phyloP scores from a whole-genome alignment of 2,888 invertebrate genomes.

The Hemithea aestivaria region DNA sequence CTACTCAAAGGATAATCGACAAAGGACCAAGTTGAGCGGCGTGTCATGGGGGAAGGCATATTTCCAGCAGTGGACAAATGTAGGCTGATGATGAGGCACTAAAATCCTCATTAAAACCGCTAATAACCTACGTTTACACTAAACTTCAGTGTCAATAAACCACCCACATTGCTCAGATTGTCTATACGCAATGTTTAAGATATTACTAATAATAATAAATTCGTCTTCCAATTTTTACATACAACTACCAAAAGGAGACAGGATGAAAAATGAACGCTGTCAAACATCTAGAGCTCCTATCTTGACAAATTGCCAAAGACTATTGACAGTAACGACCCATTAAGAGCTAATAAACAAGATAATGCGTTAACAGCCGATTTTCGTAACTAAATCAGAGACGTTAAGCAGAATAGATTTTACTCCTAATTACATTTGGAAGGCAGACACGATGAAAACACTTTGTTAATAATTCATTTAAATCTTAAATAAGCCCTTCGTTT shows the following conservation, averaged over 20 bases:
- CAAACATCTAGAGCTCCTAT: background rate
- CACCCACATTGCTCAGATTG: no score
- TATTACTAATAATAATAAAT: no score
- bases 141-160: no score
- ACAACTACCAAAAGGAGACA: background rate
- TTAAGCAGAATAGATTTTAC: slow-evolving; percentile 5
- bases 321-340: slow-evolving; percentile 5
- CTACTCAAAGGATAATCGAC: no score
- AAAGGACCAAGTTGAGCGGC: no score
- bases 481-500: no score
- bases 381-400: background rate
- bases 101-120: no score
- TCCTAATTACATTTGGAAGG: slow-evolving; percentile 3
- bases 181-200: no score
- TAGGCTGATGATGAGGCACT: no score
- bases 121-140: no score
- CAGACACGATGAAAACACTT: background rate
- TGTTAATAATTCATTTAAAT: slow-evolving; percentile 1
- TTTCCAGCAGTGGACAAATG: no score
- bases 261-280: background rate
- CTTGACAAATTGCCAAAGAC: slow-evolving; percentile 1
- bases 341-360: slow-evolving; percentile 3
- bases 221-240: background rate
- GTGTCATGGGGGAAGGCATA: no score
- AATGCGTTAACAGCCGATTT: background rate